A percentile compares a stretch with the other conserved stretches of the same genome.
phyloP scores from a whole-genome alignment of 1,140 invertebrate species.

The Musca vetustissima region DNA sequence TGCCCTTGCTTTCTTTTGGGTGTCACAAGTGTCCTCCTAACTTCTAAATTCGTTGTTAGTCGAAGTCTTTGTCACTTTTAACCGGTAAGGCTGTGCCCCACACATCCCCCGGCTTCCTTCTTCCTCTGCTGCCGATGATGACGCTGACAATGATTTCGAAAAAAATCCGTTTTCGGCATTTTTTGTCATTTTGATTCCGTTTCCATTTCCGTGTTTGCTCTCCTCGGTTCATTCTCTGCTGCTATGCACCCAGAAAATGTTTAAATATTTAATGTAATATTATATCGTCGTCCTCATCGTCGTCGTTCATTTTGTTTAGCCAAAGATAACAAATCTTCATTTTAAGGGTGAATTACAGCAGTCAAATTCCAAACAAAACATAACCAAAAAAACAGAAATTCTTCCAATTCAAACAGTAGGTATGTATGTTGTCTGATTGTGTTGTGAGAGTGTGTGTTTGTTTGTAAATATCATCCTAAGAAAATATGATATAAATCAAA shows the following conservation, averaged over 20 bases:
- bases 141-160: background rate
- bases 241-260: constrained; percentile 5
- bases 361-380: no score
- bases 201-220: constrained; percentile 16
- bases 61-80: background rate
- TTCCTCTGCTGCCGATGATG: background rate
- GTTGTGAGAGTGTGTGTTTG: no score
- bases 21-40: background rate
- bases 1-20: background rate
- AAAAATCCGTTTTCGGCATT: constrained; percentile 1
- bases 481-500: no score
- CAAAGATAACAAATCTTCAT: constrained; percentile 11
- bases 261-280: constrained; percentile 24
- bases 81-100: background rate
- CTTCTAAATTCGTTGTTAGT: background rate
- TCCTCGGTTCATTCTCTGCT: background rate
- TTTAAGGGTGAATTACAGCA: constrained; percentile 23
- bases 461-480: no score
- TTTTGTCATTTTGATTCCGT: constrained; percentile 14
- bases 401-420: no score
- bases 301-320: background rate
- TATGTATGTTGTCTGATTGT: no score
- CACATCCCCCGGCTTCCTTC: background rate
- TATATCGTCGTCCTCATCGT: no score
- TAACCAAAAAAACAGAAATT: no score